phyloP scores from a whole-genome alignment of 1,140 invertebrate genomes.

The Drosophila truncata region DNA sequence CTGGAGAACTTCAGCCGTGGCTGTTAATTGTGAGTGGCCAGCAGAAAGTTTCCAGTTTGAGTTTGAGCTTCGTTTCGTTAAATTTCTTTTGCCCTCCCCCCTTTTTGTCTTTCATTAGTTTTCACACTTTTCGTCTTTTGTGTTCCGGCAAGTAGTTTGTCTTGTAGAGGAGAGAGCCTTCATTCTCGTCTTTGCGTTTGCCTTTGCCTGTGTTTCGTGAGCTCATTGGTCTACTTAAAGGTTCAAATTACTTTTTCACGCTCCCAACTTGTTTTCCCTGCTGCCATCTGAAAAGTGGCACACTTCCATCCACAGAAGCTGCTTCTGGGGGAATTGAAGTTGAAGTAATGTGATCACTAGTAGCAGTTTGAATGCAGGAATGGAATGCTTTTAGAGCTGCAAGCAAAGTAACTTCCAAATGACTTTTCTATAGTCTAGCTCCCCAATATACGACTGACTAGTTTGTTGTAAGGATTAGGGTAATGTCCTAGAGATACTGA shows the following conservation, averaged over 20 bases:
- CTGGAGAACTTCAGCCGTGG: constrained; percentile 30
- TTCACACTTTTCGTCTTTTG: constrained; percentile 70
- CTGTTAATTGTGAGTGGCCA: constrained; percentile 67
- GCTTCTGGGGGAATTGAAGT: constrained; percentile 21
- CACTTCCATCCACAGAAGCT: constrained; percentile 23
- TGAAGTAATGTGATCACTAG: constrained; percentile 55
- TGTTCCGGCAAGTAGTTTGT: constrained; percentile 64
- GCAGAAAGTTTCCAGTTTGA: constrained; percentile 63
- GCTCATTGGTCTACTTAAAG: constrained; percentile 74
- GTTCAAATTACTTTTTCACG: constrained; percentile 78
- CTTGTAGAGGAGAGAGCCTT: constrained; percentile 24
- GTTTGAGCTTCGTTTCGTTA: constrained; percentile 43
- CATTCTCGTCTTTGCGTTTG: constrained; percentile 4
- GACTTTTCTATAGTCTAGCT: constrained; percentile 28
- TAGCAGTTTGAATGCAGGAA: constrained; percentile 17
- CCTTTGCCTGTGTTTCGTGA: constrained; percentile 27
- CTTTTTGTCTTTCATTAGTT: constrained; percentile 67
- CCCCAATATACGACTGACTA: constrained; percentile 2
- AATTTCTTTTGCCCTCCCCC: constrained; percentile 45
- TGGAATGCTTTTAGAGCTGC: constrained; percentile 41
- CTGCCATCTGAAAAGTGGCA: constrained; percentile 32
- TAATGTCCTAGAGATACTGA: neutral
- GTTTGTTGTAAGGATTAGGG: neutral
- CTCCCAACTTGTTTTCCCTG: constrained; percentile 49
- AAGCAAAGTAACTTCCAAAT: constrained; percentile 30